Base-by-base conservation (phyloP, 2,888 invertebrate species). In the Reticulitermes lucifugus region DNA sequence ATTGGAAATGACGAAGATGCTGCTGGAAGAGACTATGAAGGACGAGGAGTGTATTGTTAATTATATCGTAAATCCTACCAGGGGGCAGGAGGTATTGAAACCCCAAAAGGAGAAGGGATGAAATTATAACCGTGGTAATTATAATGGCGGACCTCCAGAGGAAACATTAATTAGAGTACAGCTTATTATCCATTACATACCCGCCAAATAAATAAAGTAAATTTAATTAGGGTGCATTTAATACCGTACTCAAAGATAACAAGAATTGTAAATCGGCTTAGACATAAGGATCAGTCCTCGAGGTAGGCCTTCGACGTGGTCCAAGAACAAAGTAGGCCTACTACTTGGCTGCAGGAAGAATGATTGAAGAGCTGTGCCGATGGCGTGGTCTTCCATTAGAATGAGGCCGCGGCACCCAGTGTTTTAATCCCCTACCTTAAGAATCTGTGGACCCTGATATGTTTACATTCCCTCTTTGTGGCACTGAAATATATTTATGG, bases 31-130 rank as follows among this genome's bases (percentile, higher is more conserved):
- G 18, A 55, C 0, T 70, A 14, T 70, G 70, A n/a, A 84, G 46
- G 79, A 21, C 70, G 51, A 81, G 29, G 84, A 80, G 35, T 84
- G 59, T 51, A 51, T 80, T 59, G 65, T 51, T 83, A 81, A 81
- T 81, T 65, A 41, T 81, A 81, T 59, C 12, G 60, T 29, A 65
- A 65, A 65, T 82, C 14, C 35, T 82, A n/a, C 35, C 14, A 55
- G 65, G 12, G 12, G 65, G 25, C 65, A 25, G n/a, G 25, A 25
- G n/a, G 6, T 25, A 65, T 65, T 65, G 65, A 65, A 65, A 65
- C 9, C 25, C 25, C 25, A 4, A 25, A 25, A 65, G 9, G n/a
- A 25, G 65, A 7, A 25, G 25, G 25, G 65, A 65, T 65, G 65
- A 65, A 65, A 65, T 65, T 65, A 65, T 65, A 65, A n/a, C 65